Conservation (phyloP, 2,113 vertebrate genomes). For the Forbesichthys papilliferus region DNA sequence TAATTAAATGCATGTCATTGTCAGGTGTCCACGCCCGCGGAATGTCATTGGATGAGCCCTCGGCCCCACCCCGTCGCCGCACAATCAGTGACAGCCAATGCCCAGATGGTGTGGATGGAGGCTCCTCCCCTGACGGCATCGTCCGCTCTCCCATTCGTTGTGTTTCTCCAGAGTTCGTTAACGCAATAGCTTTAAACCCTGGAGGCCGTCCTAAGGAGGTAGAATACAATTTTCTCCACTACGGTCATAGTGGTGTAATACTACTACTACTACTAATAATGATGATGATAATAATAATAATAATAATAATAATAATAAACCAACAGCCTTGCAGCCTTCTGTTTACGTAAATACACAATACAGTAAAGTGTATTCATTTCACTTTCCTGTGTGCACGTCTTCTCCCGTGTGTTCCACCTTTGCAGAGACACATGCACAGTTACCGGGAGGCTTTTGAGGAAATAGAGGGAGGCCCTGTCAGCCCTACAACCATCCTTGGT, state of each 20-base stretch:
- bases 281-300: background rate
- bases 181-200: constrained; percentile 91
- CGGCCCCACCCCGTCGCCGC: constrained; percentile 69
- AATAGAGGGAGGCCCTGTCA: constrained; percentile 82
- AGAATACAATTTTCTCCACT: constrained; percentile 13
- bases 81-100: constrained; percentile 84
- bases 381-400: constrained; percentile 8
- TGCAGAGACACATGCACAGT: constrained; percentile 94
- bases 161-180: constrained; percentile 92
- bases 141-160: constrained; percentile 88
- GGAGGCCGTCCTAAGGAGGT: constrained; percentile 99
- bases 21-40: constrained; percentile 84
- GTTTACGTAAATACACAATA: too few relatives aligned
- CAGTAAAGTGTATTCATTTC: background rate
- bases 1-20: background rate
- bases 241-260: background rate
- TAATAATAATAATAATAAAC: background rate
- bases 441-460: constrained; percentile 98
- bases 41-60: constrained; percentile 73
- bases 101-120: constrained; percentile 75
- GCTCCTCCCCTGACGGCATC: constrained; percentile 71
- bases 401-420: constrained; percentile 33
- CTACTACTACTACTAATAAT: background rate
- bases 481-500: constrained; percentile 80
- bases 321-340: too few relatives aligned